Evolutionary conservation across 2,113 vertebrate genomes (phyloP), one percentile per base, ranked within the genome.

Genomic region (Gyps fulvus): DNA sequence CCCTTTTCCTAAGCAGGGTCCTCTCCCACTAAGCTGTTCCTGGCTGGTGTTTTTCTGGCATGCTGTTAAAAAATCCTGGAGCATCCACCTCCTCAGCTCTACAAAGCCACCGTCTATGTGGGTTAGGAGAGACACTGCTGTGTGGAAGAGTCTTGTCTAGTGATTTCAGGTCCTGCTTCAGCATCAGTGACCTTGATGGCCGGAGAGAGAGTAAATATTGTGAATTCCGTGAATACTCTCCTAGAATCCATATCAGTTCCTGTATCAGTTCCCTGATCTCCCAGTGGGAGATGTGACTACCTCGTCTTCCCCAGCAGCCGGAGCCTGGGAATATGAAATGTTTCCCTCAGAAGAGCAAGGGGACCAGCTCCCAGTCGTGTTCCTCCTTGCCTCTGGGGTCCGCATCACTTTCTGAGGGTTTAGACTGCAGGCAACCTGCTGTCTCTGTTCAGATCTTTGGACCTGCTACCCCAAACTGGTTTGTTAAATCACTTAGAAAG

Each of bases 201-300:
- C 15, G 26, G 14, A 29, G 42, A 66, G 13, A 70, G 55, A 59
- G 42, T n/a, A 78, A 90, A 89, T 74, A 13, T 54, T 62, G 18
- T 32, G 34, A 89, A 65, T 70, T 61, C n/a, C 73, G 36, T 58
- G 25, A 62, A 45, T 54, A 22, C 7, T 59, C 3, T 38, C 23
- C 82, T 70, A 16, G 58, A 83, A 73, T 49, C 29, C 15, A 0
- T 47, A 54, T 40, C 19, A 16, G 17, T 42, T 81, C 22, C 62
- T 1, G 2, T 15, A 7, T 38, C 62, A 40, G 42, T 32, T 89
- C 17, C 26, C n/a, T n/a, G 25, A 54, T 84, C 27, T 93, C 17
- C 34, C 83, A 43, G 49, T 0, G 0, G 20, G 11, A 76, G 42
- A 59, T 0, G 3, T 29, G 47, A 65, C 13, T 3, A 10, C 3